Evolutionary conservation across 2,113 vertebrate genomes (phyloP), one percentile per base, ranked within the genome.

Genomic region (Paedocypris sp.): DNA sequence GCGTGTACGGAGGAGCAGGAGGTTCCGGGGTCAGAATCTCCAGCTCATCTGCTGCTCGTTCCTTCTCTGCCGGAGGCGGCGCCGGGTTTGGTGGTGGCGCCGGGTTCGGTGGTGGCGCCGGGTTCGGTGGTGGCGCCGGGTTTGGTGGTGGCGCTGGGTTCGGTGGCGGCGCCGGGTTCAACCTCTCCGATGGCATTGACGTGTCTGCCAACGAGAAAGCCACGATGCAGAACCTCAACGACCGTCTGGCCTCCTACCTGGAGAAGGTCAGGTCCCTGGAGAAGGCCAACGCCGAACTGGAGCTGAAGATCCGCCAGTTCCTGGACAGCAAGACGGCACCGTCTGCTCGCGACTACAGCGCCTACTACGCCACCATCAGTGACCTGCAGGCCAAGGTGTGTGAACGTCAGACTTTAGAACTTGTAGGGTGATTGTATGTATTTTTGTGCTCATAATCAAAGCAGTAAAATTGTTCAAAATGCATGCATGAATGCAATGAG

Each of bases 321-420:
- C 54, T 63, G 33, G 79, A 68, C 13, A 19, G 10, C 64, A 75
- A 59, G 36, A 39, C 54, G 1, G 25, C 68, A 0, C 73, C 80
- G 0, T 15, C 63, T 0, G 1, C 68, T 26, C 67, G 60, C 1
- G 81, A 86, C 77, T 82, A 74, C 73, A 69, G 64, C 5, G 45
- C 26, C 46, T 85, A 32, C 63, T 73, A 38, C 1, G 61, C 1
- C 20, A 77, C 71, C 45, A 81, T 85, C 45, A 38, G 15, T 23
- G 79, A 83, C 0, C 80, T 86, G 45, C 82, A 80, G 12, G 48
- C 3, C 9, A 72, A 83, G 80, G 85, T 85, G 76, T 41, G 61
- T 19, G 32, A 10, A 2, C 50, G 10, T 38, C 4, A 9, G 11
- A 18, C 19, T 13, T 1, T 11, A 42, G 10, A 7, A n/a, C n/a